Conservation (phyloP, 1,140 invertebrate genomes). For the Planococcus citri region DNA sequence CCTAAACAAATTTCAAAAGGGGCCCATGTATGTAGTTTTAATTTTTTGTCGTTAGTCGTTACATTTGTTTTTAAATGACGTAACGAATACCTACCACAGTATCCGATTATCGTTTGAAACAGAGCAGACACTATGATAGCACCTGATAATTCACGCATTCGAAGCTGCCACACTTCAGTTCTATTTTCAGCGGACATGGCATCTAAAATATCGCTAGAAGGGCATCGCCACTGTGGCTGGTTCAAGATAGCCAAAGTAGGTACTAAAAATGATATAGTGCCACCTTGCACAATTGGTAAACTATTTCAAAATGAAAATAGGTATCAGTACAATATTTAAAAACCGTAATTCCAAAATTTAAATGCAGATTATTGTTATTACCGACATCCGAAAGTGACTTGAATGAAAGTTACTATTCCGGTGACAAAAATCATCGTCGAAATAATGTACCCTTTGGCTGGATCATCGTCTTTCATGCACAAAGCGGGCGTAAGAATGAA, state of each 20-base stretch:
- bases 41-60: no score
- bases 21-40: no score
- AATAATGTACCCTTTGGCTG: constrained; percentile 64
- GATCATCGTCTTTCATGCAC: constrained; percentile 67
- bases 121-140: constrained; percentile 70
- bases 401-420: constrained; percentile 66
- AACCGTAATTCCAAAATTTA: neutral
- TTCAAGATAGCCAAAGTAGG: constrained; percentile 71
- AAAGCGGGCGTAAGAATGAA: constrained; percentile 67
- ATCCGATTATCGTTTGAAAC: constrained; percentile 63
- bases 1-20: constrained; percentile 37
- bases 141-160: constrained; percentile 72
- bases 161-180: constrained; percentile 55
- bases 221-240: constrained; percentile 66
- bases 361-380: no score
- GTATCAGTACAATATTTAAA: constrained; percentile 28
- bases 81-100: constrained; percentile 36
- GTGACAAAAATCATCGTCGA: constrained; percentile 81
- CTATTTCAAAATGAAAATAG: constrained; percentile 52
- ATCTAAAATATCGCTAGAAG: constrained; percentile 38
- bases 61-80: no score
- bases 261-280: constrained; percentile 69
- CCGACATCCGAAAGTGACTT: constrained; percentile 69
- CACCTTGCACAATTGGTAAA: no score
- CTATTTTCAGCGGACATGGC: constrained; percentile 44